Base-by-base conservation (phyloP, 2,113 vertebrate genomes). In the Emydura subglobosa region DNA sequence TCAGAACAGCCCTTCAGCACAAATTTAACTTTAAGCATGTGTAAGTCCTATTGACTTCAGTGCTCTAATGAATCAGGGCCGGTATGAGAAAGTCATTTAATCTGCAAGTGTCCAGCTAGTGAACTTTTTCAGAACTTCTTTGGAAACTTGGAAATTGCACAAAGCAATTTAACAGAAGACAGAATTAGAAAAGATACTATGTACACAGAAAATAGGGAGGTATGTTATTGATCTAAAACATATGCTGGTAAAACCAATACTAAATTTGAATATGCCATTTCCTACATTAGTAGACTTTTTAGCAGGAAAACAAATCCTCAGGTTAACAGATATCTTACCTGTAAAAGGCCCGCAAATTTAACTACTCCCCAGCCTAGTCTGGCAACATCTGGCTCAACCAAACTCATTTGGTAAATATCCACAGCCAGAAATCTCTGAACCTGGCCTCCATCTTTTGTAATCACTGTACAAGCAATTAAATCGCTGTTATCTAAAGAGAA, bases 301-400 rank as follows among this genome's bases (percentile, higher is more conserved):
- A 95, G 50, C 9, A 78, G 10, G 68, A 57, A 82, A 88, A 92
- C 93, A 29, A 3, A 4, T 2, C 85, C 17, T 0, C 22, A 79
- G 31, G 53, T 42, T 61, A 91, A 82, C 54, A 29, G 53, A 51
- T 27, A 24, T 42, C 96, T 89, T 95, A 99, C 99, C 98, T 99
- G 99, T 53, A 99, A 97, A 80, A 99, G 99, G 34, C 99, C 99
- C 4, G 99, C 99, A 87, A 99, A 99, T 93, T 99, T 99, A 87
- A 99, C 99, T 0, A 99, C 99, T 34, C 99, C 99, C 99, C 99
- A 99, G 72, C 99, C 99, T 5, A 99, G 99, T 22, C 99, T 98
- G 96, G 99, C 99, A 89, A 98, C 97, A 44, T 99, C 99, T 0
- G 99, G 99, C 91, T 99, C 99, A 85, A 99, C 99, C 93, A 99